phyloP scores from a whole-genome alignment of 2,113 vertebrate genomes.

The Petaurus breviceps region DNA sequence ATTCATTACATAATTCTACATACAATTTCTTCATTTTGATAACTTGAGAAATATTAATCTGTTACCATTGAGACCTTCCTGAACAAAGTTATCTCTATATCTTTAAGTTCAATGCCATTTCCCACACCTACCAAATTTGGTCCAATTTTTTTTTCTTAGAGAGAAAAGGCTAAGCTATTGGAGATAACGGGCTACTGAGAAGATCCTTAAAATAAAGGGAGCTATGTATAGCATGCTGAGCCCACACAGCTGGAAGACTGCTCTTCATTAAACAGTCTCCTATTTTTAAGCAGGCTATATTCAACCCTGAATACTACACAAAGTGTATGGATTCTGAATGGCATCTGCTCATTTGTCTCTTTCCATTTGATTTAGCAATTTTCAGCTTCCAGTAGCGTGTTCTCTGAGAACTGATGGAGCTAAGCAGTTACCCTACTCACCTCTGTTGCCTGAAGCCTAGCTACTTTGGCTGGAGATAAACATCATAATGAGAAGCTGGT shows the following conservation, averaged over 20 bases:
- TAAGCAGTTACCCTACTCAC: neutral
- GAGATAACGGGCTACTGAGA: neutral
- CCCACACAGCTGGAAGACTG: neutral
- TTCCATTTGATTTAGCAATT: neutral
- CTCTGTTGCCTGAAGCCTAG: neutral
- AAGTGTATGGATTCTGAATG: neutral
- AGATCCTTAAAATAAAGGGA: neutral
- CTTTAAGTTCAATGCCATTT: neutral
- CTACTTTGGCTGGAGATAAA: neutral
- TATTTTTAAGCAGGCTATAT: conserved; percentile 3
- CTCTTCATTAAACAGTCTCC: neutral
- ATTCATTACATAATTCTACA: neutral
- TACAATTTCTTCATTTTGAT: neutral
- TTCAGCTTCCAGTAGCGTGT: neutral
- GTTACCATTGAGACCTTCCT: neutral
- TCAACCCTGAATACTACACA: neutral
- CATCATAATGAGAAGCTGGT: neutral
- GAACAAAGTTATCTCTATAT: neutral
- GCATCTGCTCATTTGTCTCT: conserved; percentile 1
- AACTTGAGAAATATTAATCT: neutral
- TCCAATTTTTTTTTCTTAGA: neutral
- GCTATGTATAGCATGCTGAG: neutral
- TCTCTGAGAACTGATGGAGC: neutral
- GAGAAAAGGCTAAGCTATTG: neutral
- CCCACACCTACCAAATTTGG: neutral